A percentile compares a stretch with the other conserved stretches of the same genome.
Conservation (phyloP, 53 echinoderm and acorn worm genomes). For the Luidia sarsii region DNA sequence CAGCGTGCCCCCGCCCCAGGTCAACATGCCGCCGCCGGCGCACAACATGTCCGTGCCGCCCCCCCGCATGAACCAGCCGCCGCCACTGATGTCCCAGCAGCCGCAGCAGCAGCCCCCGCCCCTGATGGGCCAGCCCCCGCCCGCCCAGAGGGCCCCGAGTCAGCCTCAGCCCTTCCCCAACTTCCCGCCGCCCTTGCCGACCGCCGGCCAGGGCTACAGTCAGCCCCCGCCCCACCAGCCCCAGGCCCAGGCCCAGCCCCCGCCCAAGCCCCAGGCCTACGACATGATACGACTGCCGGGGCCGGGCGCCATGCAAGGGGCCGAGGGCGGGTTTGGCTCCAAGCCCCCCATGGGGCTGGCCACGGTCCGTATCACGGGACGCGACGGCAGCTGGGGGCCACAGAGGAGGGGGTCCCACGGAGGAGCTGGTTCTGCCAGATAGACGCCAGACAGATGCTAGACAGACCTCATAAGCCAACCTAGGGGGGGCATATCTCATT, state of each 20-base stretch:
- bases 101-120: no score
- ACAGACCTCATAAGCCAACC: no score
- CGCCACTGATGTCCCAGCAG: constrained; percentile 46
- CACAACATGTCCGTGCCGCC: constrained; percentile 53
- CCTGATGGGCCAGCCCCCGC: constrained; percentile 45
- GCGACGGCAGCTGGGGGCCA: constrained; percentile 51
- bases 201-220: constrained; percentile 30
- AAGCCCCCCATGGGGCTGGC: constrained; percentile 65
- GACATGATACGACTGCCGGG: constrained; percentile 33
- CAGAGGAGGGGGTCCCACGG: constrained; percentile 55
- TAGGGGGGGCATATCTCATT: no score
- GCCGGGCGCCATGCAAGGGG: constrained; percentile 19
- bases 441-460: no score
- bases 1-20: constrained; percentile 29
- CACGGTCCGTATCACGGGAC: constrained; percentile 87
- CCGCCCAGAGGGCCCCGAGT: constrained; percentile 28
- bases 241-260: not conserved
- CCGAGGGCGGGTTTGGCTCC: constrained; percentile 32
- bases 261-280: constrained; percentile 12
- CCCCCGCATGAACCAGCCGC: constrained; percentile 39
- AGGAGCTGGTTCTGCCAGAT: not conserved
- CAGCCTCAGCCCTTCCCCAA: constrained; percentile 48
- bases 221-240: constrained; percentile 31
- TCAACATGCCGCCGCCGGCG: constrained; percentile 49
- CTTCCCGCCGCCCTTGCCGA: constrained; percentile 33